Evolutionary conservation across 2,113 vertebrate species (phyloP).

Genomic region (Saimiri boliviensis): DNA sequence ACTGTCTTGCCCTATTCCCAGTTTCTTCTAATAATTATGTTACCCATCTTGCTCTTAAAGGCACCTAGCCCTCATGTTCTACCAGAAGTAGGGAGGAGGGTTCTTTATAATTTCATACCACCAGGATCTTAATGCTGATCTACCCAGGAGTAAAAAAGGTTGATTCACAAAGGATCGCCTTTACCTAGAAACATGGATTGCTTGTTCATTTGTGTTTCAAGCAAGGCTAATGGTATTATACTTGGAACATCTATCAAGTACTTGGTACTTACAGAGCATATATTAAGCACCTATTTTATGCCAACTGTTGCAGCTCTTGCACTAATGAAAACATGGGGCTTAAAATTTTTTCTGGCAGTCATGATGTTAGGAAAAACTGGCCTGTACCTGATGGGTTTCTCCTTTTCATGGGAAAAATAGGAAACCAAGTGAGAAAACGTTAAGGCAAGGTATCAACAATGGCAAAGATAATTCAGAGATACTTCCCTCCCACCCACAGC

Average conservation of each 20-base stretch:
- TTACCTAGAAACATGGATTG: not conserved
- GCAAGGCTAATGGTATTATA: too few species aligned
- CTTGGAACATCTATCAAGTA: not conserved
- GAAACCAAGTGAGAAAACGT: not conserved
- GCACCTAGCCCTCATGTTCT: not conserved
- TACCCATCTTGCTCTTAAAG: not conserved
- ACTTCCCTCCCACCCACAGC: not conserved
- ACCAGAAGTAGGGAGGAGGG: not conserved
- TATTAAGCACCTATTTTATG: not conserved
- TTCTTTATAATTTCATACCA: not conserved
- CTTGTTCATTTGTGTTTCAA: not conserved
- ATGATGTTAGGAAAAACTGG: not conserved
- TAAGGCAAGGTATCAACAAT: too few species aligned
- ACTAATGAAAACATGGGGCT: not conserved
- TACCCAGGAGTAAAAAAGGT: not conserved
- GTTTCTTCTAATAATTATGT: not conserved
- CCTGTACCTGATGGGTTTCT: not conserved
- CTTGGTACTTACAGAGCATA: not conserved
- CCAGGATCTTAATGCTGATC: not conserved
- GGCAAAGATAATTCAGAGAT: not conserved
- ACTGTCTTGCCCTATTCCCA: too few species aligned
- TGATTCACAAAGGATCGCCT: not conserved
- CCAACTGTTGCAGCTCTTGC: too few species aligned
- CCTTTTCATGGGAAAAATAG: not conserved
- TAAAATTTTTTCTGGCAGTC: not conserved